A percentile compares a stretch with the other conserved stretches of the same genome.
These are phyloP conservation scores for Pseudopodoces humilis DNA, from an alignment of 2,113 vertebrate species.

Conservation along the genomic window DNA sequence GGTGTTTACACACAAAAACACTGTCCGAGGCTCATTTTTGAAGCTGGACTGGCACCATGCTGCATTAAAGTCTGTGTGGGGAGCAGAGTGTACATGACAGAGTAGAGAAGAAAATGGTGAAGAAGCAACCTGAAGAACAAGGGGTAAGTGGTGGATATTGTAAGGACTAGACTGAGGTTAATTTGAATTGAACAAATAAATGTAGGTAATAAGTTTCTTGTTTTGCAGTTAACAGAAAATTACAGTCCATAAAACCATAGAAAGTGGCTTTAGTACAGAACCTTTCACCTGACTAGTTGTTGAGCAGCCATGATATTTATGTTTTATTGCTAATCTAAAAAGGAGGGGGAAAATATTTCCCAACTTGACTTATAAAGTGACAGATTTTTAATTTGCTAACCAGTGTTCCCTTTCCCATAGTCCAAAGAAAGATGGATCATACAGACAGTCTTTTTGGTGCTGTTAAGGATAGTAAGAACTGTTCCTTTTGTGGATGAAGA, in stretches of 20 bases:
- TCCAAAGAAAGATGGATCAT: not conserved
- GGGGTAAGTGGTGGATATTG: not conserved
- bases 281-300: not conserved
- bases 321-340: not conserved
- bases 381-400: not conserved
- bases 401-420: not conserved
- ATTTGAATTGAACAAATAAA: not conserved
- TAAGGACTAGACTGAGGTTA: not conserved
- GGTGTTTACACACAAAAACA: not conserved
- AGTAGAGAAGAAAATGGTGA: not conserved
- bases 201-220: not conserved
- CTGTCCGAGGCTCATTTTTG: not conserved
- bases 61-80: not conserved
- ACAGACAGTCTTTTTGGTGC: not conserved
- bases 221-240: not conserved
- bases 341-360: not conserved
- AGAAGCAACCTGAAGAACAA: not conserved
- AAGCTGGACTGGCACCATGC: not conserved
- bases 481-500: not conserved
- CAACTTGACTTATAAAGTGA: not conserved
- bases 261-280: not conserved
- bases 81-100: accelerated
- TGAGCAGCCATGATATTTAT: not conserved
- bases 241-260: not conserved
- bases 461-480: not conserved